Evolutionary conservation across 2,888 invertebrate genomes (phyloP).

Genomic region (Teleogryllus oceanicus): DNA sequence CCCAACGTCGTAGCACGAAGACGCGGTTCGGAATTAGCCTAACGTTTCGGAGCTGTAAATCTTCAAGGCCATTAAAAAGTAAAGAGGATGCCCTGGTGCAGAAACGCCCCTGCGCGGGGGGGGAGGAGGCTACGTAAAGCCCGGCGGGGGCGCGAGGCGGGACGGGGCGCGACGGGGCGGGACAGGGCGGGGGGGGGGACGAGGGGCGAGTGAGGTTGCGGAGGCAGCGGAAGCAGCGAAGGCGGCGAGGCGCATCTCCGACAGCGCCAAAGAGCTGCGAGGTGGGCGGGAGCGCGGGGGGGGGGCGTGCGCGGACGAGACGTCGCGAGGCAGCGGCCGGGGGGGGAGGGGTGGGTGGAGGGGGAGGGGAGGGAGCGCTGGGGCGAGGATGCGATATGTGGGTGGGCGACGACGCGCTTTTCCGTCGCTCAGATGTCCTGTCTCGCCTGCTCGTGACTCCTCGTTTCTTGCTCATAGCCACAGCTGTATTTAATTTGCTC

Average conservation of each 20-base stretch:
- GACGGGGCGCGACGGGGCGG: neutral
- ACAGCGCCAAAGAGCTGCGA: neutral
- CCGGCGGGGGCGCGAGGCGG: neutral
- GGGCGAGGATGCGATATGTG: neutral
- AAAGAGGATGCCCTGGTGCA: conserved; percentile 18
- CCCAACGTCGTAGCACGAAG: neutral
- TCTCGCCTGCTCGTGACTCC: too few relatives aligned
- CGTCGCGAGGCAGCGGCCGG: neutral
- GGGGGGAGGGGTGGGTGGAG: neutral
- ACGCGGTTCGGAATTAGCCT: conserved; percentile 7
- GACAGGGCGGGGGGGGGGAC: neutral
- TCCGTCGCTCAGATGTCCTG: neutral
- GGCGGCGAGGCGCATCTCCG: conserved; percentile 7
- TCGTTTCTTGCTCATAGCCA: too few relatives aligned
- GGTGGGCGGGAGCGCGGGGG: neutral
- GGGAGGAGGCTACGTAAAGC: neutral
- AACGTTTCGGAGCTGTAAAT: conserved; percentile 18
- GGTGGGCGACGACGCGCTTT: neutral
- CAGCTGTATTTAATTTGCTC: too few relatives aligned
- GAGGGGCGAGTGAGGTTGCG: neutral
- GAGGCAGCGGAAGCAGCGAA: neutral
- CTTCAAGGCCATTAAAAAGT: conserved; percentile 4
- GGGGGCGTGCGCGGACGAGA: neutral
- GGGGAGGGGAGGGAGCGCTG: neutral
- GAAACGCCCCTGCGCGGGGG: too few relatives aligned